Evolutionary conservation across 1,140 invertebrate species (phyloP).

Genomic region (Drosophila novamexicana): DNA sequence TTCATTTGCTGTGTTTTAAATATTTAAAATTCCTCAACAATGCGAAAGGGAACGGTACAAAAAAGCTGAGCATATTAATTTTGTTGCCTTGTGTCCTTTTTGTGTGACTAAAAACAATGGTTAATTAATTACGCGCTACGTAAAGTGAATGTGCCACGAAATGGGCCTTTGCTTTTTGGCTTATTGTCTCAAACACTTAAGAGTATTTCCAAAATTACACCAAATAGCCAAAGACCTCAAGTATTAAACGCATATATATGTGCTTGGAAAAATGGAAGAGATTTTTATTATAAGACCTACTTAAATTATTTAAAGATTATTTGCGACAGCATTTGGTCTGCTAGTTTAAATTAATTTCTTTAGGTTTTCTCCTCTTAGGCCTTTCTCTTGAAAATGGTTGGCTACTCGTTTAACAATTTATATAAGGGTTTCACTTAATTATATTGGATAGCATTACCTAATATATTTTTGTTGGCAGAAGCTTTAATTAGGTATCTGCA

Average conservation of each 20-base stretch:
- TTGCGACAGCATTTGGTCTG: neutral
- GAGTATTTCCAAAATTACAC: slow-evolving; percentile 7
- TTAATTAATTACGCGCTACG: slow-evolving; percentile 71
- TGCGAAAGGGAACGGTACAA: slow-evolving; percentile 19
- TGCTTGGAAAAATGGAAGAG: no score
- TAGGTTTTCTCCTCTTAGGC: no score
- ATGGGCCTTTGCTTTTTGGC: slow-evolving; percentile 51
- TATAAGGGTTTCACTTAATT: no score
- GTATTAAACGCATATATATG: neutral
- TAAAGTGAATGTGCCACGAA: slow-evolving; percentile 54
- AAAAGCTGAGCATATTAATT: slow-evolving; percentile 69
- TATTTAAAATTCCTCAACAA: slow-evolving; percentile 61
- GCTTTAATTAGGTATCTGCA: no score
- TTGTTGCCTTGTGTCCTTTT: slow-evolving; percentile 33
- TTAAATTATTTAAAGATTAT: no score
- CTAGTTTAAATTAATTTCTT: neutral
- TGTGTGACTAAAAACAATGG: slow-evolving; percentile 58
- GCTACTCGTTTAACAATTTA: no score
- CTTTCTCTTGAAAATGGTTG: no score
- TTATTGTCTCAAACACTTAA: slow-evolving; percentile 20
- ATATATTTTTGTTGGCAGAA: no score
- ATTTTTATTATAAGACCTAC: neutral
- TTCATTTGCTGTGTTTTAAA: slow-evolving; percentile 65
- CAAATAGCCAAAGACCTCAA: neutral
- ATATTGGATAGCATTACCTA: no score